Evolutionary conservation across 35 echinoderm and acorn worm genomes (phyloP).

Genomic region (Eucidaris tribuloides): DNA sequence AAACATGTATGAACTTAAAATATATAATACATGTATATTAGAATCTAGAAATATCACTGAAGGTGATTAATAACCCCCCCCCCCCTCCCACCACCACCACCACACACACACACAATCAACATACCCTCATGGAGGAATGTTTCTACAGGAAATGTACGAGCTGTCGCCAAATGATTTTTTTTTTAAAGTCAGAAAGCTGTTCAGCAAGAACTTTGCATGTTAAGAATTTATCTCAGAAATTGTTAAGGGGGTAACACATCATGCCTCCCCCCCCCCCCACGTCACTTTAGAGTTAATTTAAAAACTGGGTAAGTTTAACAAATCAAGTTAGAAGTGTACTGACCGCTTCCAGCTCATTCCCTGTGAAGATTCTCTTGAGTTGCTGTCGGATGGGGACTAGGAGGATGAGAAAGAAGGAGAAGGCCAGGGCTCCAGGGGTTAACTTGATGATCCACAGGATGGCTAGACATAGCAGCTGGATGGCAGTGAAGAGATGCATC

Average conservation of each 20-base stretch:
- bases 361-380: conserved; percentile 65
- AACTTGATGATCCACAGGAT: conserved; percentile 59
- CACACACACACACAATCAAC: too few species aligned
- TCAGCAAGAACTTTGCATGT: neutral
- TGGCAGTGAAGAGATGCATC: conserved; percentile 50
- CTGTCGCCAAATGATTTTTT: neutral
- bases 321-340: conserved; percentile 2
- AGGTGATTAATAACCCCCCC: too few species aligned
- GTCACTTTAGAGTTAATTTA: neutral
- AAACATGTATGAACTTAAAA: neutral
- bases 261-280: too few species aligned
- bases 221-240: neutral
- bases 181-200: neutral
- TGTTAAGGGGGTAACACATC: neutral
- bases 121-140: too few species aligned
- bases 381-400: conserved; percentile 61
- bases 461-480: conserved; percentile 34
- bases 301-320: neutral
- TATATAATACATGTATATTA: too few species aligned
- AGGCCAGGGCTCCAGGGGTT: conserved; percentile 38
- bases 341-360: conserved; percentile 79
- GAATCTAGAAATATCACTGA: too few species aligned
- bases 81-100: too few species aligned
- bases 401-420: conserved; percentile 72
- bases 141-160: neutral